These are phyloP conservation scores for Grallaria varia DNA, from an alignment of 2,113 vertebrate species.

Conservation along the genomic window DNA sequence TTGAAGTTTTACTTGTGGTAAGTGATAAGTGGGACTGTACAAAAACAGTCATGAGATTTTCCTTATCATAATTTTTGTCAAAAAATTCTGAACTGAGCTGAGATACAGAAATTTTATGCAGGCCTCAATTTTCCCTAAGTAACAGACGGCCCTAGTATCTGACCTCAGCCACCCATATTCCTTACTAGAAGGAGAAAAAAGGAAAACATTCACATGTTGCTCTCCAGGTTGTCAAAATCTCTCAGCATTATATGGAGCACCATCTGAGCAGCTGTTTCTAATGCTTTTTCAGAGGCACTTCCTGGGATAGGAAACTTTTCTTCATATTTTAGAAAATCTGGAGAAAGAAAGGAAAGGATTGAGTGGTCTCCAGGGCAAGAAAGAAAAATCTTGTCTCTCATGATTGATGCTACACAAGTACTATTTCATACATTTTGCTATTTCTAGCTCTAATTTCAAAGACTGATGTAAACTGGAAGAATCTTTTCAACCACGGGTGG, in stretches of 20 bases:
- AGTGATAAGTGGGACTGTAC: background rate
- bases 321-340: background rate
- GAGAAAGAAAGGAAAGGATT: background rate
- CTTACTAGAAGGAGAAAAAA: background rate
- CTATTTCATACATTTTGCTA: background rate
- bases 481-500: background rate
- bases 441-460: background rate
- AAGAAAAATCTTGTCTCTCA: background rate
- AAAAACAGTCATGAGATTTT: background rate
- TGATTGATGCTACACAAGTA: background rate
- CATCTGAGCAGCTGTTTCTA: background rate
- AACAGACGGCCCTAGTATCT: background rate
- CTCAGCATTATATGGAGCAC: background rate
- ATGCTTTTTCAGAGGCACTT: background rate
- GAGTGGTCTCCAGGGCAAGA: background rate
- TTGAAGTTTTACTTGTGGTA: background rate
- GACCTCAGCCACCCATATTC: background rate
- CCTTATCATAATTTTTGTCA: background rate
- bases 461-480: background rate
- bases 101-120: background rate
- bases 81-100: background rate
- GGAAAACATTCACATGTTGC: background rate
- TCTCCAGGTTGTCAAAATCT: background rate
- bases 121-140: background rate
- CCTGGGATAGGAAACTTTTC: background rate